Evolutionary conservation across 2,888 invertebrate species (phyloP), one percentile per base, ranked within the genome.

Genomic region (Trilocha varians): DNA sequence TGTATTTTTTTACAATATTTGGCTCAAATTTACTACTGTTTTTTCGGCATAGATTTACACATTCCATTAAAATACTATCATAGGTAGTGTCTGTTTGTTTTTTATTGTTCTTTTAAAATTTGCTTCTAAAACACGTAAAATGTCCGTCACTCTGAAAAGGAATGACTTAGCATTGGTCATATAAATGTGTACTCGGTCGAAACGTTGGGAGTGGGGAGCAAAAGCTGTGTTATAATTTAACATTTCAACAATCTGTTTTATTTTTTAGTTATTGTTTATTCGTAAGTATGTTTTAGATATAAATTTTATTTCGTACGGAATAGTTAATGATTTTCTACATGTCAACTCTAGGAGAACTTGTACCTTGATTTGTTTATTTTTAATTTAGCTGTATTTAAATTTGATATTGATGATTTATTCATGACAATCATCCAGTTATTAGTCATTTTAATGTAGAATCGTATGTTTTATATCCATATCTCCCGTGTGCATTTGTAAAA

Each of bases 141-240:
- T 25, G 37, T 42, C 40, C 43, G 47, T 42, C 34, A 49, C 39
- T 45, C 48, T 56, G n/a, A 54, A 44, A 44, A 52, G 49, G 52
- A 56, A 61, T 55, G 70, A 65, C 67, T 64, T 82, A 83, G 83
- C 79, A 78, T 73, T 69, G 57, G 75, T 79, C 77, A 55, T 25
- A 25, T 5, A 25, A n/a, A 25, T 11, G 25, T 52, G 70, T 73
- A 70, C 70, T 62, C 65, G 62, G 68, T 66, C 61, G 65, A 67
- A 72, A 70, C 64, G 68, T 68, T 62, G 66, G n/a, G 65, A 71
- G 77, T 69, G 74, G 73, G 76, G 73, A 70, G 71, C 69, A 67
- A 78, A 78, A 82, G 77, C 83, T 85, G 84, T 84, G 82, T 82
- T 85, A 85, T 82, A 78, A 80, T 78, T 78, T 83, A 79, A 83